Conservation (phyloP, 2,113 vertebrate genomes). For the Paratilapia polleni region DNA sequence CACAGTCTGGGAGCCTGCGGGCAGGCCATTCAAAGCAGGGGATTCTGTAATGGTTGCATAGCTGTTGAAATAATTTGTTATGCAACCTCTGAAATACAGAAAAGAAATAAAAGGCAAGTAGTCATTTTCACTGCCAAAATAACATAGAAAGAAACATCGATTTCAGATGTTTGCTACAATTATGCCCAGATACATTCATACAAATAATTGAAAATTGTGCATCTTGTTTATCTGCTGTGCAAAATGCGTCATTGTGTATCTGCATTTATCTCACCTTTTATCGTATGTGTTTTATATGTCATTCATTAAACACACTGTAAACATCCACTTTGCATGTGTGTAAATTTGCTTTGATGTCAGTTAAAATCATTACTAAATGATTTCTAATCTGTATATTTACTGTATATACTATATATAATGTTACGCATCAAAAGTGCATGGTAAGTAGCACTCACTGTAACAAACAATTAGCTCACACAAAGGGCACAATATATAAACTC, state of each 20-base stretch:
- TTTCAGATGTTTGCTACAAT: background rate
- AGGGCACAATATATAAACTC: background rate
- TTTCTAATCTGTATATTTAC: background rate
- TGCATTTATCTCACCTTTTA: background rate
- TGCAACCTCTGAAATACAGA: constrained; percentile 39
- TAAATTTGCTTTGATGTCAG: background rate
- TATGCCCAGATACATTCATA: background rate
- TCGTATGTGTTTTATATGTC: background rate
- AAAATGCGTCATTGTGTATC: background rate
- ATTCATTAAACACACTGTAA: background rate
- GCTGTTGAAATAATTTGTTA: constrained; percentile 50
- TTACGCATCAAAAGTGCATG: background rate
- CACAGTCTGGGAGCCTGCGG: constrained; percentile 24
- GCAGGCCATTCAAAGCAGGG: constrained; percentile 35
- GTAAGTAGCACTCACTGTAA: constrained; percentile 22
- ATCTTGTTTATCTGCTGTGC: background rate
- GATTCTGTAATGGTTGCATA: constrained; percentile 55
- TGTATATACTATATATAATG: background rate
- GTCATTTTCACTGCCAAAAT: background rate
- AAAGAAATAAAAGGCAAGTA: constrained; percentile 22
- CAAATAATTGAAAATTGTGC: background rate
- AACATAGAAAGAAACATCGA: background rate
- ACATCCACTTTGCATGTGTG: background rate
- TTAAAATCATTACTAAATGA: background rate
- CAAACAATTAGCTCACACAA: constrained; percentile 31